Evolutionary conservation across 2,888 invertebrate species (phyloP), one percentile per base, ranked within the genome.

Genomic region (Macaria notata): DNA sequence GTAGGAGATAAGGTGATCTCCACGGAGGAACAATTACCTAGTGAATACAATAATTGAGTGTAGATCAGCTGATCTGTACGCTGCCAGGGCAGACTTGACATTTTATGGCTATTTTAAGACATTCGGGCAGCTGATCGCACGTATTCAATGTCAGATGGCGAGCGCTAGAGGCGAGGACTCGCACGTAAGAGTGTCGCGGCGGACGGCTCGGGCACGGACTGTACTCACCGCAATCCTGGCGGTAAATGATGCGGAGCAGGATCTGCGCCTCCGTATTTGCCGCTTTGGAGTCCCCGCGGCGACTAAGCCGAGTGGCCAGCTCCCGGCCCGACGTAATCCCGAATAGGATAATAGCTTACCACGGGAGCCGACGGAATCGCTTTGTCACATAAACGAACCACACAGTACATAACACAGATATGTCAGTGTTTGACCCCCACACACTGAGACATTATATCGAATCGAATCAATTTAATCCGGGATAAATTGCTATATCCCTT

Each of bases 101-200:
- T 88, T 87, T 87, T 87, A 88, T 83, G 71, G 85, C 88, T 91
- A 91, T 91, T 90, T 91, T 90, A 88, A 89, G 91, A 88, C 77
- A 80, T 72, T 77, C 79, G 80, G 86, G 84, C 86, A 85, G 86
- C 86, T 86, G 88, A 89, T 88, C 83, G 82, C 75, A 69, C 74
- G 73, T 75, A 79, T 82, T 86, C 89, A 90, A 90, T 90, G 91
- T 91, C 91, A 90, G 81, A 81, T 79, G 76, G 78, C 76, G 76
- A 78, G 59, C 61, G 66, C 49, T 59, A 36, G 51, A 38, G 19
- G 53, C 49, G 49, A 53, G 50, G 56, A 51, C 41, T 46, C 55
- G 54, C 55, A 48, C 51, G 51, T 44, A 49, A 48, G 8, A 41
- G 54, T 19, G 19, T 19, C 58, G 59, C 47, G 41, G 50, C 59